phyloP scores from a whole-genome alignment of 2,113 vertebrate species.

The Eubucco bourcierii region DNA sequence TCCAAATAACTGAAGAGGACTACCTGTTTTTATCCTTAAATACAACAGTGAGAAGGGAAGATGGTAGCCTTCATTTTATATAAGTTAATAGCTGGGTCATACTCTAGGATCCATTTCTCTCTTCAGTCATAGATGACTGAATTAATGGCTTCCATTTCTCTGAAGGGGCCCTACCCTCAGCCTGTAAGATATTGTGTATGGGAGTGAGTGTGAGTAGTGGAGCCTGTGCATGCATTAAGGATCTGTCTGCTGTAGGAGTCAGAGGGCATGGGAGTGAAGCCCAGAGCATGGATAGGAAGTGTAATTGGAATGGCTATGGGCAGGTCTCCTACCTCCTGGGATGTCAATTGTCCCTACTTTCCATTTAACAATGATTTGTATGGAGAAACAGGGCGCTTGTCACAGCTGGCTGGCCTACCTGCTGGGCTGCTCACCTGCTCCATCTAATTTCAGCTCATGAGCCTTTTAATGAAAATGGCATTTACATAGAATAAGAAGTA shows the following conservation, averaged over 20 bases:
- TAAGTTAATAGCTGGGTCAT: not conserved
- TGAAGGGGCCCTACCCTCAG: not conserved
- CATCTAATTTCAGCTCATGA: not conserved
- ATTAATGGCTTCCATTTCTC: not conserved
- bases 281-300: not conserved
- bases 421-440: conserved; percentile 52
- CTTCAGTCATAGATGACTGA: not conserved
- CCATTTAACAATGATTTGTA: not conserved
- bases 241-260: not conserved
- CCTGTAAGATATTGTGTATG: not conserved
- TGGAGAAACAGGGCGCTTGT: conserved; percentile 3
- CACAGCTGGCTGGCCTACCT: not conserved
- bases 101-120: not conserved
- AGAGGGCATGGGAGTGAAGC: not conserved
- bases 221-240: not conserved
- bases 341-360: not conserved
- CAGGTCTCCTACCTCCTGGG: not conserved
- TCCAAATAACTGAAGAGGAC: not conserved
- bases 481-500: not conserved
- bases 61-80: not conserved
- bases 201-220: rapidly evolving
- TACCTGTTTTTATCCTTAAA: not conserved
- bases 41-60: not conserved
- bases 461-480: conserved; percentile 1
- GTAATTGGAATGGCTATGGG: not conserved